A percentile compares a stretch with the other conserved stretches of the same genome.
These are phyloP conservation scores for Lasioglossum figueresi DNA, from an alignment of 2,888 invertebrate species.

Conservation along the genomic window DNA sequence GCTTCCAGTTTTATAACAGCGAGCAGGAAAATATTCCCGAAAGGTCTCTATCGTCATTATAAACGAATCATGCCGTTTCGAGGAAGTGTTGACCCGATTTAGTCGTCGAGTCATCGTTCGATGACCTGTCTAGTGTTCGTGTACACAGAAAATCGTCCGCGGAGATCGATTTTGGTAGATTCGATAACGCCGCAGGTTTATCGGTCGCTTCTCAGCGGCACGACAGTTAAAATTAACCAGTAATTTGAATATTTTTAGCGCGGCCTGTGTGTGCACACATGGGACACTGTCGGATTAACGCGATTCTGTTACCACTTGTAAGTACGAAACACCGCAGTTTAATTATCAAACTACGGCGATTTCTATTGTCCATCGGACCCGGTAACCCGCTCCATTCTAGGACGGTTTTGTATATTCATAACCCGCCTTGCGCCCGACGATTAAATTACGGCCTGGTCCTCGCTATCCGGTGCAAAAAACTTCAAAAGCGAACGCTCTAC, in stretches of 20 bases:
- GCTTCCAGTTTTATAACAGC: not conserved
- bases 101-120: slow-evolving; percentile 9
- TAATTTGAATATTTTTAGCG: slow-evolving; percentile 68
- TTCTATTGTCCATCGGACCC: slow-evolving; percentile 8
- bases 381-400: not conserved
- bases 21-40: not conserved
- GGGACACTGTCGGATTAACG: slow-evolving; percentile 60
- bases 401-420: slow-evolving; percentile 28
- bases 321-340: slow-evolving; percentile 64
- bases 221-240: slow-evolving; percentile 68
- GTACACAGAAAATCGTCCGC: slow-evolving; percentile 20
- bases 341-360: slow-evolving; percentile 40
- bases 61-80: not conserved
- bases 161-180: slow-evolving; percentile 47
- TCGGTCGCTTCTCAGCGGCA: slow-evolving; percentile 43
- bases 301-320: slow-evolving; percentile 58
- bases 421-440: slow-evolving; percentile 2
- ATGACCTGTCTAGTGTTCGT: not conserved
- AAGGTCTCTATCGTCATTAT: not conserved
- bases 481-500: slow-evolving; percentile 15
- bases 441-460: slow-evolving; percentile 25
- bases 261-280: slow-evolving; percentile 19
- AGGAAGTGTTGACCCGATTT: not conserved
- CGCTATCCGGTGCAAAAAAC: not conserved
- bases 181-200: slow-evolving; percentile 51